Conservation (phyloP, 2,888 invertebrate species). For the Sericinus montela region DNA sequence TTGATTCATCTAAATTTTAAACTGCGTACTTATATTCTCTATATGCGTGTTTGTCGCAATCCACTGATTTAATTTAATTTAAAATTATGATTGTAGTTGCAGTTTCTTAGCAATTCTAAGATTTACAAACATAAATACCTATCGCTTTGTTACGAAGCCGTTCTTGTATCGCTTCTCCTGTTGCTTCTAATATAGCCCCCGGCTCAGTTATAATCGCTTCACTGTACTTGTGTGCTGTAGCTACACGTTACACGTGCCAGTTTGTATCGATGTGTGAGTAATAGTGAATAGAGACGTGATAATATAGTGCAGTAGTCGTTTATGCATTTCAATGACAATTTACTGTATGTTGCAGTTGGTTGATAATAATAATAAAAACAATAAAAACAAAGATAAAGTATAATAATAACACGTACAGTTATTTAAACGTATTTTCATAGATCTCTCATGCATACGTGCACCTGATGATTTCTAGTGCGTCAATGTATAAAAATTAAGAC, state of each 20-base stretch:
- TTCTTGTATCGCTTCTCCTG: conserved; percentile 18
- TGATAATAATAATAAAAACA: conserved; percentile 23
- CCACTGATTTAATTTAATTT: too few relatives aligned
- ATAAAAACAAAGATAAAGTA: background rate
- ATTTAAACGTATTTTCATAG: too few relatives aligned
- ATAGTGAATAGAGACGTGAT: conserved; percentile 27
- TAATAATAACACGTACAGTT: too few relatives aligned
- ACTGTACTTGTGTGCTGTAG: conserved; percentile 22
- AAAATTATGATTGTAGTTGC: too few relatives aligned
- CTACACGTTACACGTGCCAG: conserved; percentile 44
- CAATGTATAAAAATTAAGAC: too few relatives aligned
- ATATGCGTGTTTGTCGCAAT: too few relatives aligned
- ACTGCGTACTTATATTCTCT: too few relatives aligned
- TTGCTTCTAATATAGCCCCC: conserved; percentile 23
- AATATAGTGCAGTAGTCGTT: conserved; percentile 19
- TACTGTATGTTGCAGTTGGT: conserved; percentile 28
- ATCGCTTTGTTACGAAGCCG: conserved; percentile 19
- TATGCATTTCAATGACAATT: conserved; percentile 30
- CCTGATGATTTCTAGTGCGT: too few relatives aligned
- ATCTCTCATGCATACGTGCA: too few relatives aligned
- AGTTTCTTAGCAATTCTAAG: background rate
- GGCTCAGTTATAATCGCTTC: too few relatives aligned
- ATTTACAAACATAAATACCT: conserved; percentile 12
- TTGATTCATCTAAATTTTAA: too few relatives aligned
- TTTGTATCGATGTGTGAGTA: conserved; percentile 35